Percentiles rank a stretch among this genome's conserved stretches.
These are phyloP conservation scores for Cheiracanthium punctorium DNA, from an alignment of 2,888 invertebrate species.

Conservation along the genomic window DNA sequence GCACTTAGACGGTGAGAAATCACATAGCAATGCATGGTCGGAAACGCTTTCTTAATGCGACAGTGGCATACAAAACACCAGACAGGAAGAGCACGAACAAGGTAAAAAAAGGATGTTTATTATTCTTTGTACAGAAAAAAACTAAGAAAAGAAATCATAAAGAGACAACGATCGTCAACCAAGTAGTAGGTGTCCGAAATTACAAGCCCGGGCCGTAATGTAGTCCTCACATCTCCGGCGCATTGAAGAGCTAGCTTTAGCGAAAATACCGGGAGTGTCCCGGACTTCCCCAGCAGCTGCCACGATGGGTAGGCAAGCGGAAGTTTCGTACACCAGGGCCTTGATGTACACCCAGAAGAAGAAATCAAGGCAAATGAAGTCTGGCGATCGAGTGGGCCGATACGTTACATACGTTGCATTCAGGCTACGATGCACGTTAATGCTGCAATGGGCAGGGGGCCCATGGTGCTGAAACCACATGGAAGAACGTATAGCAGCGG, in stretches of 20 bases:
- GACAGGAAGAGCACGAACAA: background rate
- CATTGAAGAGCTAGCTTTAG: conserved; percentile 13
- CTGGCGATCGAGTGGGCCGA: background rate
- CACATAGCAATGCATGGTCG: no score
- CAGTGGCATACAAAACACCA: background rate
- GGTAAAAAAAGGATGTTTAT: background rate
- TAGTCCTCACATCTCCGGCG: background rate
- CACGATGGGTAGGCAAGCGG: background rate
- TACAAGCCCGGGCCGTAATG: background rate
- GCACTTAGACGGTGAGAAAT: no score
- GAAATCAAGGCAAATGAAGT: background rate
- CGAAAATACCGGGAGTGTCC: background rate
- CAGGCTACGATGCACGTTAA: background rate
- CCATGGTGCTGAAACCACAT: conserved; percentile 15
- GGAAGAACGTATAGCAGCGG: background rate
- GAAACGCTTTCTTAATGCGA: no score
- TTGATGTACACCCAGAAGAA: conserved; percentile 10
- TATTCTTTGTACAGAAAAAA: background rate
- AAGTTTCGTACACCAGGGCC: background rate
- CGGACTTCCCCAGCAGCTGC: background rate
- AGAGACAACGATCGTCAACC: no score
- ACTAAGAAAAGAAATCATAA: no score
- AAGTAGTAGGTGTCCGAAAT: background rate
- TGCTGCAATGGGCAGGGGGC: background rate
- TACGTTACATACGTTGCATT: conserved; percentile 6